Evolutionary conservation across 2,888 invertebrate genomes (phyloP).

Genomic region (Lissonota sp.): DNA sequence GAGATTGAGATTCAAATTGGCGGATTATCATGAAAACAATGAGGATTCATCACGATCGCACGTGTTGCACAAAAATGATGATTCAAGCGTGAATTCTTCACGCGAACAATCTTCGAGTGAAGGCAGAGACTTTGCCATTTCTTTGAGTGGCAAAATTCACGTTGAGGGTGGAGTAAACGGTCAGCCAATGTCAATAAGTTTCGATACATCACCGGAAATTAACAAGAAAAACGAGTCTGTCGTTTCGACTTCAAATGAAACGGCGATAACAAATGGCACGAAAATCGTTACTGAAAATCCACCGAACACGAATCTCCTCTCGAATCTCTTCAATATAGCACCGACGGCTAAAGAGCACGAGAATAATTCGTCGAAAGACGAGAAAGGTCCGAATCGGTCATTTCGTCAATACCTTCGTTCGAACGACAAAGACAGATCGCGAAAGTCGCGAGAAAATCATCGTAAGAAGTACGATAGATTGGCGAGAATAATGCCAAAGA

Average conservation of each 20-base stretch:
- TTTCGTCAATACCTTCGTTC: background rate
- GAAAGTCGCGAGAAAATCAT: constrained; percentile 8
- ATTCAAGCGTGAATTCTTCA: background rate
- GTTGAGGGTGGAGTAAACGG: constrained; percentile 68
- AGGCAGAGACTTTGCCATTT: constrained; percentile 68
- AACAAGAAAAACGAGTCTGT: constrained; percentile 19
- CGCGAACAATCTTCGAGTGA: constrained; percentile 13
- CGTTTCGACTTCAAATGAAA: background rate
- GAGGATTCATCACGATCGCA: background rate
- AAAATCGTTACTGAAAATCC: constrained; percentile 20
- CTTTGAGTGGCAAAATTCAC: constrained; percentile 72
- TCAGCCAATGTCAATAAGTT: constrained; percentile 70
- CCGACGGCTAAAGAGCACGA: constrained; percentile 23
- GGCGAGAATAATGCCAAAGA: constrained; percentile 6
- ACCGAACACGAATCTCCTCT: constrained; percentile 42
- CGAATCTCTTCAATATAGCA: constrained; percentile 45
- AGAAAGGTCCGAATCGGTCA: constrained; percentile 4
- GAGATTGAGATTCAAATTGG: background rate
- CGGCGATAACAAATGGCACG: constrained; percentile 10
- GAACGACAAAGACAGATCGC: background rate
- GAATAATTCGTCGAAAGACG: constrained; percentile 6
- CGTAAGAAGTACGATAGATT: background rate
- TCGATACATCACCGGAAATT: constrained; percentile 66
- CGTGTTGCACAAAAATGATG: background rate
- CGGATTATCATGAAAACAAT: background rate